A percentile compares a stretch with the other conserved stretches of the same genome.
phyloP scores from a whole-genome alignment of 2,113 vertebrate genomes.

The Hyperoodon ampullatus region DNA sequence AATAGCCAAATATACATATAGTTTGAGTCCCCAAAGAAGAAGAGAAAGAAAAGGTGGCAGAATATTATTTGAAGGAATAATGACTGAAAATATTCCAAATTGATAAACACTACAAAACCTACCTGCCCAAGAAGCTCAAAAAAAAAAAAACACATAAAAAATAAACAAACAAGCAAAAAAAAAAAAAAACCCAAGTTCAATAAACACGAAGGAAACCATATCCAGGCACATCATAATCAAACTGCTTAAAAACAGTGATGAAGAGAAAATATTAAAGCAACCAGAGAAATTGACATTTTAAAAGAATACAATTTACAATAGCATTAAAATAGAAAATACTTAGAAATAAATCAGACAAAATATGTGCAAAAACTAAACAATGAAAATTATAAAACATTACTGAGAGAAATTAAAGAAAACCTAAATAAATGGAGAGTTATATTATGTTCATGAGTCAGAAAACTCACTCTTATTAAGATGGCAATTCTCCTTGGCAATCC shows the following conservation, averaged over 20 bases:
- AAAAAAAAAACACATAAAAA: background rate
- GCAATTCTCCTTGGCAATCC: background rate
- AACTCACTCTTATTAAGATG: background rate
- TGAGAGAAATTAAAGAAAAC: background rate
- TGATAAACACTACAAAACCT: background rate
- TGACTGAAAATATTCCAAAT: background rate
- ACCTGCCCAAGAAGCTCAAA: background rate
- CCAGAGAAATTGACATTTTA: background rate
- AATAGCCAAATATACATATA: background rate
- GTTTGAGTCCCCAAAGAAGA: background rate
- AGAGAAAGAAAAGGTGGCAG: background rate
- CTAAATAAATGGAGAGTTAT: background rate
- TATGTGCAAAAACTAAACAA: too few species aligned
- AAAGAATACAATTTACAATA: background rate
- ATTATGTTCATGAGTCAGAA: background rate
- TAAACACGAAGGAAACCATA: background rate
- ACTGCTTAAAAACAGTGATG: background rate
- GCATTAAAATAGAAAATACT: background rate
- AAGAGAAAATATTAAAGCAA: background rate
- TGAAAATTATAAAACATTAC: too few species aligned
- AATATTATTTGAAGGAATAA: background rate
- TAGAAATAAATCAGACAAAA: background rate
- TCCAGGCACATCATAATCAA: background rate
- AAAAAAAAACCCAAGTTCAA: background rate
- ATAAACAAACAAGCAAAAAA: too few species aligned